These are phyloP conservation scores for Harmothoe impar DNA, from an alignment of 2,888 invertebrate species.

Conservation along the genomic window DNA sequence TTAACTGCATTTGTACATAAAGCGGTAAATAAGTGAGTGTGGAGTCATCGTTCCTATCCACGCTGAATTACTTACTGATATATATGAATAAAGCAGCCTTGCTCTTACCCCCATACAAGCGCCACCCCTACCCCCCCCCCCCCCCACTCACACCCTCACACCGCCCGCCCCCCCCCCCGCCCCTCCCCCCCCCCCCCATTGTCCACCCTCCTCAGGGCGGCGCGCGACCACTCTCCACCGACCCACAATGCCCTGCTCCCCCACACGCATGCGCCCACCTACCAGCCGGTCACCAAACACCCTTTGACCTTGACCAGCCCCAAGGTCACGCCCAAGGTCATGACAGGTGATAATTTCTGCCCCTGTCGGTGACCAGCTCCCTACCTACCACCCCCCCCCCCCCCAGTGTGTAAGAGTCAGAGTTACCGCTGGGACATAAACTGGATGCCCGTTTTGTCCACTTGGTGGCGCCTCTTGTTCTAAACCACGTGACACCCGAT, in stretches of 20 bases:
- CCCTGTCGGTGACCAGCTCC: background rate
- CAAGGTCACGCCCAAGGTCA: background rate
- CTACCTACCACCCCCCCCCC: too few relatives aligned
- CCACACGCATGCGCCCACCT: background rate
- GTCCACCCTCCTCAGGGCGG: background rate
- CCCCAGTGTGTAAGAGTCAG: background rate
- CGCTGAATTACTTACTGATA: too few relatives aligned
- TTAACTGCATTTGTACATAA: too few relatives aligned
- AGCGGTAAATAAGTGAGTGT: too few relatives aligned
- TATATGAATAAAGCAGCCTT: too few relatives aligned
- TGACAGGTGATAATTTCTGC: conserved; percentile 28
- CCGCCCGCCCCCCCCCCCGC: too few relatives aligned
- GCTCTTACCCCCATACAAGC: too few relatives aligned
- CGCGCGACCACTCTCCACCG: background rate
- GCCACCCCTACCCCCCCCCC: too few relatives aligned
- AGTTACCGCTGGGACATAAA: conserved; percentile 1
- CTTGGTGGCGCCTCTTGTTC: background rate
- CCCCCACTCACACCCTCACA: background rate
- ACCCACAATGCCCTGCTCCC: background rate
- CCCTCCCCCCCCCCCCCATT: background rate
- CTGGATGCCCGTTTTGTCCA: background rate
- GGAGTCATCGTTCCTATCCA: too few relatives aligned
- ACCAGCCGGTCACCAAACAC: conserved; percentile 34
- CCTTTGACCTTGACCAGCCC: conserved; percentile 27
- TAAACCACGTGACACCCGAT: conserved; percentile 6